These are phyloP conservation scores for Hipposideros larvatus DNA, from an alignment of 2,797 vertebrate species.

Conservation along the genomic window DNA sequence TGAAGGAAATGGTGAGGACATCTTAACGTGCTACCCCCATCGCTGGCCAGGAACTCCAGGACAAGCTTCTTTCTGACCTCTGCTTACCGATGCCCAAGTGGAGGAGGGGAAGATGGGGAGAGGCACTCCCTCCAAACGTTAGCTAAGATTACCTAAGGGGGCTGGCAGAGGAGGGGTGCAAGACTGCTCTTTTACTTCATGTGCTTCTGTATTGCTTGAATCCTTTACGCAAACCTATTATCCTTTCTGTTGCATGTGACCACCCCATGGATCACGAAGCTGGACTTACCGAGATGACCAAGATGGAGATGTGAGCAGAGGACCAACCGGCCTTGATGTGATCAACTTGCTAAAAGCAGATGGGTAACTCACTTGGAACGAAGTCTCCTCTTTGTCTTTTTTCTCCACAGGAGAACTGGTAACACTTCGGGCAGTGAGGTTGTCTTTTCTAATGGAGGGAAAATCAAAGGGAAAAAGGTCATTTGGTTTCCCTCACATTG, in stretches of 20 bases:
- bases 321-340: conserved; percentile 93
- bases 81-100: background rate
- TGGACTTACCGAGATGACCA: conserved; percentile 95
- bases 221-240: background rate
- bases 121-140: background rate
- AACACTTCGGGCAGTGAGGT: conserved; percentile 86
- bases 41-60: background rate
- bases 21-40: background rate
- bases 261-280: background rate
- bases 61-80: background rate
- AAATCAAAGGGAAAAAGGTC: background rate
- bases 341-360: conserved; percentile 97
- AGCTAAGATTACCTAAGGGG: background rate
- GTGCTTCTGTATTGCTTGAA: background rate
- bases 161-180: background rate
- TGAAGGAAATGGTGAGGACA: background rate
- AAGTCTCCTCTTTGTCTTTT: conserved; percentile 87
- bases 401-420: conserved; percentile 91
- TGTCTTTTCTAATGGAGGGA: conserved; percentile 89
- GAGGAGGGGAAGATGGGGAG: background rate
- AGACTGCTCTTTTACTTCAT: background rate
- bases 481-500: background rate
- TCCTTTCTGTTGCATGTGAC: background rate
- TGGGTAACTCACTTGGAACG: conserved; percentile 96
- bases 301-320: conserved; percentile 92